Evolutionary conservation across 2,113 vertebrate species (phyloP).

Genomic region (Mystacornis crossleyi): DNA sequence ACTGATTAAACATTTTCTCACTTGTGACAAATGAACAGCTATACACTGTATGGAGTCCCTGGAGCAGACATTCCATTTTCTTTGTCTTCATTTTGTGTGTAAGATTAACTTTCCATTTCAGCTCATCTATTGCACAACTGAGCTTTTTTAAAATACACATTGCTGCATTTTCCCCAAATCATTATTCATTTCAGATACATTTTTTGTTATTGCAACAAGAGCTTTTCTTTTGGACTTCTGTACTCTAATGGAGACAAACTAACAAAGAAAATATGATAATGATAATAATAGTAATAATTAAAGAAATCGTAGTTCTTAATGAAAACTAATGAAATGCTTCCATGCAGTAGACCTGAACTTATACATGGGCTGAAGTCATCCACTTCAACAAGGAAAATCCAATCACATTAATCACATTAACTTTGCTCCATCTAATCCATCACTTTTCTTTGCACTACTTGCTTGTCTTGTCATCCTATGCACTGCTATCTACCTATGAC

Average conservation of each 20-base stretch:
- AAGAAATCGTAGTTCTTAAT: not conserved
- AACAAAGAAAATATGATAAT: not conserved
- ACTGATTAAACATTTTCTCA: constrained; percentile 76
- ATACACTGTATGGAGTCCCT: constrained; percentile 44
- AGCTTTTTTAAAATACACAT: constrained; percentile 56
- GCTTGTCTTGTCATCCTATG: constrained; percentile 6
- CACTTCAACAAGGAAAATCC: constrained; percentile 37
- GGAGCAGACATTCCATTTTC: constrained; percentile 58
- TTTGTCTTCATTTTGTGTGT: constrained; percentile 60
- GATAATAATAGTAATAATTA: too few relatives aligned
- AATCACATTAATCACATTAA: constrained; percentile 50
- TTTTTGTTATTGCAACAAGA: not conserved
- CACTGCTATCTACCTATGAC: constrained; percentile 18
- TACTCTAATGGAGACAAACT: not conserved
- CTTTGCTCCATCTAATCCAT: constrained; percentile 55
- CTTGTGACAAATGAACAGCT: constrained; percentile 73
- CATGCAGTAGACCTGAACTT: not conserved
- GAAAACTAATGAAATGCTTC: not conserved
- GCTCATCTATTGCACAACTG: constrained; percentile 65
- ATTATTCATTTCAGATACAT: constrained; percentile 53
- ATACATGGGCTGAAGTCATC: not conserved
- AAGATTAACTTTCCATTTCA: constrained; percentile 78
- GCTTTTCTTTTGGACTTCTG: not conserved
- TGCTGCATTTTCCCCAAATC: constrained; percentile 22
- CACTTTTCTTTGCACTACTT: constrained; percentile 20